Conservation (phyloP, 2,797 vertebrate genomes). For the Kryptolebias ocellatus region DNA sequence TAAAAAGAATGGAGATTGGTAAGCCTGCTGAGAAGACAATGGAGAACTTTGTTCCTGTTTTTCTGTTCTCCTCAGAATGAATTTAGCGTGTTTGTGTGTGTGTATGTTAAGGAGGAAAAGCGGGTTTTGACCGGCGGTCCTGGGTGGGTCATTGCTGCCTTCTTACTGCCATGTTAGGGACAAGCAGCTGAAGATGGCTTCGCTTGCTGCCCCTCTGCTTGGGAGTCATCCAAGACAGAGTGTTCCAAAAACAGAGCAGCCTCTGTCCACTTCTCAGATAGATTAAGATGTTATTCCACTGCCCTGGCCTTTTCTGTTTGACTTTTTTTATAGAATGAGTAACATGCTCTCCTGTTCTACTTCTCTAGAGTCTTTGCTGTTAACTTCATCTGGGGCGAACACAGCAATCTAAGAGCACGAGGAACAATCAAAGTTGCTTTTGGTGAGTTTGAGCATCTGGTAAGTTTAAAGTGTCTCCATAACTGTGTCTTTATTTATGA, state of each 20-base stretch:
- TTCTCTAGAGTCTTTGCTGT: constrained; percentile 55
- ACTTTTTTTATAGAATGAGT: constrained; percentile 41
- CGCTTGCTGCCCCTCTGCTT: constrained; percentile 75
- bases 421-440: constrained; percentile 30
- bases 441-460: constrained; percentile 25
- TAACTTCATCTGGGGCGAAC: constrained; percentile 63
- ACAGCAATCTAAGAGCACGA: constrained; percentile 52
- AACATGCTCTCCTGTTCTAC: constrained; percentile 43
- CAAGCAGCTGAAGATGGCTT: constrained; percentile 77
- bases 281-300: constrained; percentile 78
- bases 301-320: constrained; percentile 60
- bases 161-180: constrained; percentile 80
- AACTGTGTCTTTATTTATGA: constrained; percentile 43
- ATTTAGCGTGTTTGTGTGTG: constrained; percentile 31
- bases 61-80: constrained; percentile 36
- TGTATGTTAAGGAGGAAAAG: constrained; percentile 48
- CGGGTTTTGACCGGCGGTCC: constrained; percentile 69
- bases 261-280: constrained; percentile 77
- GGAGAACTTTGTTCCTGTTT: constrained; percentile 29
- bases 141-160: constrained; percentile 75
- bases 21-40: constrained; percentile 23
- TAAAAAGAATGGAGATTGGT: constrained; percentile 23
- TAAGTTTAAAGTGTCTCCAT: constrained; percentile 23
- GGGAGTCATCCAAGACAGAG: constrained; percentile 78
- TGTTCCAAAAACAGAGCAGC: constrained; percentile 79